These are phyloP conservation scores for Leptopilina clavipes DNA, from an alignment of 1,140 invertebrate species.

Conservation along the genomic window DNA sequence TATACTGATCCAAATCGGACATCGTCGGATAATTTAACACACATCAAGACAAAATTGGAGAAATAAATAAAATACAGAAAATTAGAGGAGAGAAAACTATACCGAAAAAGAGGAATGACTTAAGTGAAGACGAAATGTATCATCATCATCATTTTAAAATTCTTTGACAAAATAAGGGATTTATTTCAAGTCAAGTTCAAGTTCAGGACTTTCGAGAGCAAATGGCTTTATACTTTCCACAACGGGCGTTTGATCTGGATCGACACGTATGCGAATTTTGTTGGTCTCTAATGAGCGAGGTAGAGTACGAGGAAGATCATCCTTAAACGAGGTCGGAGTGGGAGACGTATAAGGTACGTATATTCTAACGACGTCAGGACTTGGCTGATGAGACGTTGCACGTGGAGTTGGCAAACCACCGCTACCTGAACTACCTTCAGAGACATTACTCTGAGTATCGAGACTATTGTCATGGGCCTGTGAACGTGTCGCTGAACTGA, in stretches of 20 bases:
- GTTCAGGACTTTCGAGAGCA: conserved; percentile 74
- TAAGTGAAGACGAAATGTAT: neutral
- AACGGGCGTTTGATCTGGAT: conserved; percentile 81
- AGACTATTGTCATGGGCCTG: conserved; percentile 84
- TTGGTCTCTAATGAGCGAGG: conserved; percentile 76
- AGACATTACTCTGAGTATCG: conserved; percentile 84
- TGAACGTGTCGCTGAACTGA: conserved; percentile 83
- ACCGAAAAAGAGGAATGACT: neutral
- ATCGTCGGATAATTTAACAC: neutral
- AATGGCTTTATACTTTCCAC: conserved; percentile 81
- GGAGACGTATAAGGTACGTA: conserved; percentile 82
- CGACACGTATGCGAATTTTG: conserved; percentile 80
- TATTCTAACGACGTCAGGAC: conserved; percentile 83
- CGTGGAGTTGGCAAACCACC: conserved; percentile 81
- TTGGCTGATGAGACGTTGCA: conserved; percentile 78
- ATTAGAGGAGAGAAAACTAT: neutral
- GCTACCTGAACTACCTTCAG: conserved; percentile 78
- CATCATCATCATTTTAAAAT: neutral
- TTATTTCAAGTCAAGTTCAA: conserved; percentile 74
- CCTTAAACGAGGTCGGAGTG: conserved; percentile 76
- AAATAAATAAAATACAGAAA: neutral
- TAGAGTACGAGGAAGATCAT: conserved; percentile 74
- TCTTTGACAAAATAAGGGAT: neutral
- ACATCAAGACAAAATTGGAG: neutral
- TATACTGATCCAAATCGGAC: neutral